A percentile compares a stretch with the other conserved stretches of the same genome.
phyloP scores from a whole-genome alignment of 2,113 vertebrate genomes.

The Pica pica region DNA sequence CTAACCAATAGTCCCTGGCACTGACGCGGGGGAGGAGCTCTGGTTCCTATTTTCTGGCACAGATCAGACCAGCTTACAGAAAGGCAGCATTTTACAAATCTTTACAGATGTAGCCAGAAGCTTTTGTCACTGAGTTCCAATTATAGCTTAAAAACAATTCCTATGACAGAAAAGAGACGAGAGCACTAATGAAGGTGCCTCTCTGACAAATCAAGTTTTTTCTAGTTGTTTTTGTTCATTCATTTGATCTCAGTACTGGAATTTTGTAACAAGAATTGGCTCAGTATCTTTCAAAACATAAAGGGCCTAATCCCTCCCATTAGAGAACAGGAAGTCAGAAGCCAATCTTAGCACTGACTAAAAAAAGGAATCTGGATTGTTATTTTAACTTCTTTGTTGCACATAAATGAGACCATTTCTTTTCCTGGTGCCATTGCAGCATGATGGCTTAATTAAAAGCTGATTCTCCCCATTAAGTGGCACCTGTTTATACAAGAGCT shows the following conservation, averaged over 20 bases:
- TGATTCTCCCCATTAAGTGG: not conserved
- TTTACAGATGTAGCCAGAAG: slow-evolving; percentile 31
- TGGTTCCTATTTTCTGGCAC: slow-evolving; percentile 35
- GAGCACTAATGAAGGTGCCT: not conserved
- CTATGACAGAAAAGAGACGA: not conserved
- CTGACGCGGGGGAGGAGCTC: slow-evolving; percentile 18
- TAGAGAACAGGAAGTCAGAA: slow-evolving; percentile 40
- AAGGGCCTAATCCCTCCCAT: slow-evolving; percentile 16
- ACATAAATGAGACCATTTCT: not conserved
- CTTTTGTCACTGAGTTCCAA: slow-evolving; percentile 17
- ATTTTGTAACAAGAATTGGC: slow-evolving; percentile 28
- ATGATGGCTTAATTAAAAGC: not conserved
- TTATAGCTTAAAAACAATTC: slow-evolving; percentile 22
- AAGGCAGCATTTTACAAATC: slow-evolving; percentile 11
- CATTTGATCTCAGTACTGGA: not conserved
- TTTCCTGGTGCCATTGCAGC: not conserved
- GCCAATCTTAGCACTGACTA: slow-evolving; percentile 6
- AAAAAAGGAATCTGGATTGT: not conserved
- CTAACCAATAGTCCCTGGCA: not conserved
- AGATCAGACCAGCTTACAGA: slow-evolving; percentile 5
- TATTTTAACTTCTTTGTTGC: slow-evolving; percentile 13
- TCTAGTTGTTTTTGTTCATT: not conserved
- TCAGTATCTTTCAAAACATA: not conserved
- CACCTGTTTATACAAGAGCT: not conserved
- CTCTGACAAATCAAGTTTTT: slow-evolving; percentile 9